These are phyloP conservation scores for Eristalinus aeneus DNA, from an alignment of 2,888 invertebrate species.

Conservation along the genomic window DNA sequence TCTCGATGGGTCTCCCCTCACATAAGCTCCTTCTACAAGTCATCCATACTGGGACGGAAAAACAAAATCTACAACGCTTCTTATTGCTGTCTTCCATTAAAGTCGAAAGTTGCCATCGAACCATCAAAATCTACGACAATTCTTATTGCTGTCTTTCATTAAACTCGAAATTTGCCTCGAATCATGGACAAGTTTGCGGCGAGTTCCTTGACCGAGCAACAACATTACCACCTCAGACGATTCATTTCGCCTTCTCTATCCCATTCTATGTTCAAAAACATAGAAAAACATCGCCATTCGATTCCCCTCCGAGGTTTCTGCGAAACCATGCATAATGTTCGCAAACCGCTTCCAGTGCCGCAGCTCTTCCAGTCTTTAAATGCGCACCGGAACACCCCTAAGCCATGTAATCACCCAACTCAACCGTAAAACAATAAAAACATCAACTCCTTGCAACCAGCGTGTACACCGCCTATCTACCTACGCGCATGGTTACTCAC, in stretches of 20 bases:
- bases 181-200: too few species aligned
- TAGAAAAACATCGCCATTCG: background rate
- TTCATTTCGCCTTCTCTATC: background rate
- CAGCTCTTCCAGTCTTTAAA: conserved; percentile 22
- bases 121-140: too few species aligned
- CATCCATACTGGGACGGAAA: too few species aligned
- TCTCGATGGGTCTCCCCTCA: too few species aligned
- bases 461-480: conserved; percentile 9
- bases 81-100: too few species aligned
- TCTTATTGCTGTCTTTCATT: too few species aligned
- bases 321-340: background rate
- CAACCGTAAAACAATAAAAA: conserved; percentile 65
- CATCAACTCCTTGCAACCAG: conserved; percentile 54
- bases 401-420: conserved; percentile 30
- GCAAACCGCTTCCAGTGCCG: background rate
- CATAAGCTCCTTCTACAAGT: too few species aligned
- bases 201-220: background rate
- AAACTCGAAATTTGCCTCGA: too few species aligned
- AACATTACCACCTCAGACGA: background rate
- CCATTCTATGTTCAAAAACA: background rate
- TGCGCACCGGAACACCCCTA: conserved; percentile 26
- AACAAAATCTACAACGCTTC: too few species aligned
- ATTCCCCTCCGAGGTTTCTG: background rate
- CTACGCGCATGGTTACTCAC: conserved; percentile 25
- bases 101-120: too few species aligned